A percentile compares a stretch with the other conserved stretches of the same genome.
Evolutionary conservation across 2,113 vertebrate species (phyloP).

Genomic region (Callopanchax toddi): DNA sequence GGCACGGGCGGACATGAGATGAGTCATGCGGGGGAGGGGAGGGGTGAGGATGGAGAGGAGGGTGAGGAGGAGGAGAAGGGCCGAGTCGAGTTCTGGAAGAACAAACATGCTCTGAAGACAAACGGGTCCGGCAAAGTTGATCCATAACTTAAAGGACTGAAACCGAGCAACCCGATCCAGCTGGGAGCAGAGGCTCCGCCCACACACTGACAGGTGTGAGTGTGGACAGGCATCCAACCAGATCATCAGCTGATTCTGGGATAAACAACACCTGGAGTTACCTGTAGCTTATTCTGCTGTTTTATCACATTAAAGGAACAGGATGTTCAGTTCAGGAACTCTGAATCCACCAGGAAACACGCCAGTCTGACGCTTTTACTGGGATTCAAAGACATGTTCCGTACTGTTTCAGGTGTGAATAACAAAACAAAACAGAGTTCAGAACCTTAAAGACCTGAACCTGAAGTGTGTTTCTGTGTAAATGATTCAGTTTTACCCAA

Average conservation of each 20-base stretch:
- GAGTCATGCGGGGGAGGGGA: constrained; percentile 16
- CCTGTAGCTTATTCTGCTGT: too few species aligned
- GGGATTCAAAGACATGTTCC: too few species aligned
- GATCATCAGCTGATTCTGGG: too few species aligned
- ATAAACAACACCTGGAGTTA: not conserved
- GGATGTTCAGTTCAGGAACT: too few species aligned
- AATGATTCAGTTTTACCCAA: too few species aligned
- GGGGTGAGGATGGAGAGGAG: constrained; percentile 18
- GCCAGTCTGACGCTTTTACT: too few species aligned
- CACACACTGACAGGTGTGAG: constrained; percentile 15
- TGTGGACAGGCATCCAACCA: constrained; percentile 17
- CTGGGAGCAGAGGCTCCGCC: constrained; percentile 10
- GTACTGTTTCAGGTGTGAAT: too few species aligned
- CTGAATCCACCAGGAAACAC: too few species aligned
- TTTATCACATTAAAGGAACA: too few species aligned
- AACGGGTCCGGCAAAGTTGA: constrained; percentile 79
- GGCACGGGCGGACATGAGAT: constrained; percentile 42
- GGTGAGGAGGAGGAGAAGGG: constrained; percentile 37
- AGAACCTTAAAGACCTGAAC: too few species aligned
- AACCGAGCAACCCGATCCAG: constrained; percentile 12
- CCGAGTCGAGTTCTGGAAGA: constrained; percentile 37
- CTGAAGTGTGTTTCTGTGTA: too few species aligned
- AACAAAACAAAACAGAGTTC: too few species aligned
- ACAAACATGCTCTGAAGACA: constrained; percentile 51
- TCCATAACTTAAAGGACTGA: constrained; percentile 78